phyloP scores from a whole-genome alignment of 2,797 vertebrate genomes.

The Etheostoma perlongum region DNA sequence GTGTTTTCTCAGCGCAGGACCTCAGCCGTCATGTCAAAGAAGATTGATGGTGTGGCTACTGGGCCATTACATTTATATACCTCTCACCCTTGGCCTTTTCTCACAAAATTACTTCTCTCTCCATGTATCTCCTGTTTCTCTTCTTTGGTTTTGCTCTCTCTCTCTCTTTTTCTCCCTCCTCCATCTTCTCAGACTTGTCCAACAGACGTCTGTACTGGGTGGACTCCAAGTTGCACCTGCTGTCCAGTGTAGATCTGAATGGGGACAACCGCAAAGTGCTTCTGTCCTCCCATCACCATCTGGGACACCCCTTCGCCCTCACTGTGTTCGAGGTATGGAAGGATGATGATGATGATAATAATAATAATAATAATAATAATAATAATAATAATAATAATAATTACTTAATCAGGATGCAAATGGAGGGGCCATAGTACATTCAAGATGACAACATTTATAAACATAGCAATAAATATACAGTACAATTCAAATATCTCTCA shows the following conservation, averaged over 20 bases:
- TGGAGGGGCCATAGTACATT: too few relatives aligned
- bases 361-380: too few relatives aligned
- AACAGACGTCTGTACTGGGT: constrained; percentile 98
- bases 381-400: too few relatives aligned
- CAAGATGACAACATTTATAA: too few relatives aligned
- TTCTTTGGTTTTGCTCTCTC: constrained; percentile 24
- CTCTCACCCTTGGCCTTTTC: constrained; percentile 67
- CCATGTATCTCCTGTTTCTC: constrained; percentile 16
- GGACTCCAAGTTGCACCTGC: constrained; percentile 96
- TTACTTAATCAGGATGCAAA: too few relatives aligned
- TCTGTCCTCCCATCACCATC: constrained; percentile 90
- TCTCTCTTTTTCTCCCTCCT: constrained; percentile 3
- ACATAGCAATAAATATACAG: too few relatives aligned
- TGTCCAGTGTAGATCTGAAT: constrained; percentile 95
- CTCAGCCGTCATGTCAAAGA: constrained; percentile 66
- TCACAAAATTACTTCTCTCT: constrained; percentile 64
- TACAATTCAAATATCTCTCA: background rate
- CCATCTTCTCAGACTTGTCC: constrained; percentile 89
- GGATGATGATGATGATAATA: background rate
- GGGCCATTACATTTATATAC: constrained; percentile 74
- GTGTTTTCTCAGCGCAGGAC: constrained; percentile 64
- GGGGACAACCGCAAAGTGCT: constrained; percentile 95
- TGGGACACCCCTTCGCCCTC: constrained; percentile 96
- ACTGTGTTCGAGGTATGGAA: constrained; percentile 94
- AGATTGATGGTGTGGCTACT: constrained; percentile 76